These are phyloP conservation scores for Pluvialis apricaria DNA, from an alignment of 2,113 vertebrate species.

Conservation along the genomic window DNA sequence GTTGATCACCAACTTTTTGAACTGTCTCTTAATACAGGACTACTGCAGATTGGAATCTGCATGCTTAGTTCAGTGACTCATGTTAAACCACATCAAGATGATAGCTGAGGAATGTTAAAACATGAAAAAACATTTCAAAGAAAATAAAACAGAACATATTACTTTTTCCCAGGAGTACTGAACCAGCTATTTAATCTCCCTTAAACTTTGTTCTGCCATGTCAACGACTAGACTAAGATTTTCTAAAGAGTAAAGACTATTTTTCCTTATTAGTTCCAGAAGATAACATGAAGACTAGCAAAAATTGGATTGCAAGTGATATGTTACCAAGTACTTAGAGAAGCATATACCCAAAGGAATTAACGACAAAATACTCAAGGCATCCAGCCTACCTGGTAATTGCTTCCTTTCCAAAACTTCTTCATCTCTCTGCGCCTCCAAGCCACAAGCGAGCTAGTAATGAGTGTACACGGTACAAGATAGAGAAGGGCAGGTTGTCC, in stretches of 20 bases:
- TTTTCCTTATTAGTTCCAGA: background rate
- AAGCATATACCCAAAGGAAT: background rate
- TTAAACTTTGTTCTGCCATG: background rate
- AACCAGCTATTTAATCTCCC: background rate
- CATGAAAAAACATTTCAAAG: background rate
- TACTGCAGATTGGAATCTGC: background rate
- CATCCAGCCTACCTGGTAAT: conserved; percentile 80
- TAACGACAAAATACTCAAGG: background rate
- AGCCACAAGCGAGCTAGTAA: conserved; percentile 82
- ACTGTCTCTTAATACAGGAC: background rate
- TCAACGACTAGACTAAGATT: background rate
- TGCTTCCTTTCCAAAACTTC: conserved; percentile 89
- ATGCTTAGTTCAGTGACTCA: background rate
- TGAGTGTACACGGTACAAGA: conserved; percentile 91
- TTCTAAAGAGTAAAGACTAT: background rate
- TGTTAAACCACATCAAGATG: background rate
- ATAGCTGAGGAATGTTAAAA: background rate
- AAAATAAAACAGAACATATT: background rate
- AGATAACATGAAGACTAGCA: background rate
- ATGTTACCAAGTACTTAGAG: background rate
- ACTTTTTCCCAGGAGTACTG: background rate
- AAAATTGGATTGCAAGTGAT: background rate
- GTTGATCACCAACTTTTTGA: background rate
- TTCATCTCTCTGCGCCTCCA: conserved; percentile 85
- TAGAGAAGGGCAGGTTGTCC: conserved; percentile 96